A percentile compares a stretch with the other conserved stretches of the same genome.
These are phyloP conservation scores for Podargus strigoides DNA, from an alignment of 2,797 vertebrate species.

Conservation along the genomic window DNA sequence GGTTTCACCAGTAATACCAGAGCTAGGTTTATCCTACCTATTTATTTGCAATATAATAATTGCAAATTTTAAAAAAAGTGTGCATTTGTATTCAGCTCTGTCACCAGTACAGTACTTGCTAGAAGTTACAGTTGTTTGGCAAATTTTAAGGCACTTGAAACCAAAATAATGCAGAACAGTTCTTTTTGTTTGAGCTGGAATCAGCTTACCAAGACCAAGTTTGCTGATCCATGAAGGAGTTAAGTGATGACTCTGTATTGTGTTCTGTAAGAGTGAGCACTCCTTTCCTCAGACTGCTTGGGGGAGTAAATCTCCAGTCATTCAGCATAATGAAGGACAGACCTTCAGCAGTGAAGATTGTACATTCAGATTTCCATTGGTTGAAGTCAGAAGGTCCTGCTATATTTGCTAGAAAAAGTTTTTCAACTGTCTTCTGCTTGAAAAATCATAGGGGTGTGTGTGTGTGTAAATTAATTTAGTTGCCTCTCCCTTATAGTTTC, in stretches of 20 bases:
- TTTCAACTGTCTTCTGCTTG: not conserved
- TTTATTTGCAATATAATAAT: not conserved
- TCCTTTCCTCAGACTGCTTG: not conserved
- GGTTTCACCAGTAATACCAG: not conserved
- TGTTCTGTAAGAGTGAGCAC: not conserved
- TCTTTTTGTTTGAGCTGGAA: not conserved
- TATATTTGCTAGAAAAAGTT: not conserved
- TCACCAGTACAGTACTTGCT: not conserved
- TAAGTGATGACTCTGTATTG: not conserved
- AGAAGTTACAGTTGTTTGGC: not conserved
- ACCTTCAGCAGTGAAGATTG: not conserved
- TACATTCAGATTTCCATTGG: not conserved
- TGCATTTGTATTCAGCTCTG: not conserved
- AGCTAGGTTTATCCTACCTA: not conserved
- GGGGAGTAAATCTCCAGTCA: not conserved
- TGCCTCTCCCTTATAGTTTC: not conserved
- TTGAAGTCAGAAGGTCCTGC: not conserved
- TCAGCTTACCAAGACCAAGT: not conserved
- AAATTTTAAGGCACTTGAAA: not conserved
- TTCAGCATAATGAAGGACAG: not conserved
- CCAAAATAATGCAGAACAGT: not conserved
- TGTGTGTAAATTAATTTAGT: not conserved
- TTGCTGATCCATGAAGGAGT: not conserved
- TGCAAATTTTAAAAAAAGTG: not conserved
- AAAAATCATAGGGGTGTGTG: not conserved